Evolutionary conservation across 2,888 invertebrate genomes (phyloP).

Genomic region (Anthophora plumipes): DNA sequence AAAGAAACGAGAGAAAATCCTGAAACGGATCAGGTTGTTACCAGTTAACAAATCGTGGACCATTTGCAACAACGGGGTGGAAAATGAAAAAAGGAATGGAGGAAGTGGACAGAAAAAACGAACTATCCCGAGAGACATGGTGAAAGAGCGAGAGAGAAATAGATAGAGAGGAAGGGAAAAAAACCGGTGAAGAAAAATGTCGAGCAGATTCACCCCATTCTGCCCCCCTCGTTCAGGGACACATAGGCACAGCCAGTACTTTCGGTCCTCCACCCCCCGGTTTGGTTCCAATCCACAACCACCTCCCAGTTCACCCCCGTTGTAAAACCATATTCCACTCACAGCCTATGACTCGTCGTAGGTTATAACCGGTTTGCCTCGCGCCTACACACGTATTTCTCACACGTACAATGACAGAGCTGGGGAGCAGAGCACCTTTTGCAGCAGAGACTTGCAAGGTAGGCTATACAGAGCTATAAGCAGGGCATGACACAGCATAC

Average conservation of each 20-base stretch:
- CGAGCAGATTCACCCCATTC: conserved; percentile 48
- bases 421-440: conserved; percentile 31
- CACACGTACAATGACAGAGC: conserved; percentile 64
- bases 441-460: conserved; percentile 52
- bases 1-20: background rate
- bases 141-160: background rate
- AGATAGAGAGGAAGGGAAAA: too few relatives aligned
- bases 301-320: too few relatives aligned
- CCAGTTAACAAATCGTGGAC: conserved; percentile 48
- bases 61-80: background rate
- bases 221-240: conserved; percentile 39
- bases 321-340: conserved; percentile 72
- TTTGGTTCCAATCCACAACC: conserved; percentile 36
- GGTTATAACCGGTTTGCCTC: conserved; percentile 66
- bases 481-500: conserved; percentile 67
- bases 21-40: conserved; percentile 4
- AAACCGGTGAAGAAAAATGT: conserved; percentile 48
- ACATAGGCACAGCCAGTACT: conserved; percentile 23
- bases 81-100: background rate
- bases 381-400: conserved; percentile 64
- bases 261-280: conserved; percentile 31
- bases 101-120: background rate
- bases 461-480: conserved; percentile 60
- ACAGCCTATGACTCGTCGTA: conserved; percentile 64
- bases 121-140: too few relatives aligned